Base-by-base conservation (phyloP, 2,797 vertebrate genomes). In the Coreius guichenoti region DNA sequence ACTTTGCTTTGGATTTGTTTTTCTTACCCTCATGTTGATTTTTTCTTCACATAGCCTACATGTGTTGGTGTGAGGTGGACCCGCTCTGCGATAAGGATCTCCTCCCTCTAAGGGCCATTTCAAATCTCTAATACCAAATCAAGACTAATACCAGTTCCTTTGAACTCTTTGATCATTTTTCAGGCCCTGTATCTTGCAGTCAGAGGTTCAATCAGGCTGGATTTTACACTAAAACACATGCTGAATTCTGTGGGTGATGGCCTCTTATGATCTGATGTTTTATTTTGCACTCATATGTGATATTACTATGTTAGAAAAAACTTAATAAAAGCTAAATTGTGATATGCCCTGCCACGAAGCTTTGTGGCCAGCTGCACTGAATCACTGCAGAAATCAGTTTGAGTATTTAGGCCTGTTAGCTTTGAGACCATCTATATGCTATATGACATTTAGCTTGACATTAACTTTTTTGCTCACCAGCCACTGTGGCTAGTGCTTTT, bases 51-150 rank as follows among this genome's bases (percentile, higher is more conserved):
- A 77, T 16, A 26, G 8, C 51, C 13, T 77, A 58, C 51, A 77
- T 39, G 31, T 56, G 49, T 51, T 33, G 11, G 5, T 39, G 54
- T 61, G 75, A 43, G 75, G 13, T 61, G n/a, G 8, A 43, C 16
- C 51, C 23, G 2, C 23, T 16, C 19, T 51, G 47, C 51, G 79
- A 85, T 87, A 88, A 31, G 19, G 58, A 88, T 87, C 85, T 85
- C 39, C 33, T 63, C n/a, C 56, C 45, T 75, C 47, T 75, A 33
- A 21, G 73, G 58, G 82, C 49, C 58, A 80, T 82, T 85, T 80
- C 68, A 58, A 73, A 82, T 85, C 74, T 26, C 75, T 78, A 56
- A 77, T 58, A 78, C 36, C 23, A 26, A 78, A 61, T 61, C 54
- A 78, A 78, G 36, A 19, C 75, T 61, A 61, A 77, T 61, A 43